Base-by-base conservation (phyloP, 2,888 invertebrate species). In the Automeris io region DNA sequence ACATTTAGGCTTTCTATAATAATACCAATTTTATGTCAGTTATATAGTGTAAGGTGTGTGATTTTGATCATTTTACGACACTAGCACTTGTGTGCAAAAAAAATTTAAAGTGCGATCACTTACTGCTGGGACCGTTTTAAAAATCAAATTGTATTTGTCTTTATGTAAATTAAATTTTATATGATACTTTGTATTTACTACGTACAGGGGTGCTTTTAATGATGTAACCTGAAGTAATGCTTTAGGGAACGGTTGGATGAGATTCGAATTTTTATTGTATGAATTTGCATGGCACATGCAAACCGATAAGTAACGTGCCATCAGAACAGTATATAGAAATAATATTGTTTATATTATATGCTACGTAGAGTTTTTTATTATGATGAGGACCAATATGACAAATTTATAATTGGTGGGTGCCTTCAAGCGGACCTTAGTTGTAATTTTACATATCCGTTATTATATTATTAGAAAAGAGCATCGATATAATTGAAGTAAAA, bases 321-420 rank as follows among this genome's bases (percentile, higher is more conserved):
- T 67, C 12, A 9, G 33, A 26, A 41, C 57, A 46, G 51, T 54
- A 52, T 48, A 49, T 48, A 51, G 16, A 16, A 29, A 49, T 50
- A 45, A 36, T 57, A 49, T 54, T 57, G 45, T 55, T 56, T 54
- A 48, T 53, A 49, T 53, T 54, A 51, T 54, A 47, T 51, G 51
- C 53, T 25, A 32, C 19, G 24, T 25, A 39, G 39, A 34, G 29
- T 34, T 31, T 57, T 61, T 66, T 61, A 66, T 67, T 66, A 46
- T 60, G 57, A 49, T 61, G 61, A 68, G 78, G 82, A 82, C 82
- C 82, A 82, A 80, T 66, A 52, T 54, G 58, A 46, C 49, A 47
- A 55, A 46, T 54, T 52, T 55, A 61, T 55, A 59, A 61, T 66
- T 55, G 51, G 65, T 51, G 51, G 74, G 79, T 80, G 83, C 82